phyloP scores from a whole-genome alignment of 2,888 invertebrate genomes.

The Pseudanteris insignis region DNA sequence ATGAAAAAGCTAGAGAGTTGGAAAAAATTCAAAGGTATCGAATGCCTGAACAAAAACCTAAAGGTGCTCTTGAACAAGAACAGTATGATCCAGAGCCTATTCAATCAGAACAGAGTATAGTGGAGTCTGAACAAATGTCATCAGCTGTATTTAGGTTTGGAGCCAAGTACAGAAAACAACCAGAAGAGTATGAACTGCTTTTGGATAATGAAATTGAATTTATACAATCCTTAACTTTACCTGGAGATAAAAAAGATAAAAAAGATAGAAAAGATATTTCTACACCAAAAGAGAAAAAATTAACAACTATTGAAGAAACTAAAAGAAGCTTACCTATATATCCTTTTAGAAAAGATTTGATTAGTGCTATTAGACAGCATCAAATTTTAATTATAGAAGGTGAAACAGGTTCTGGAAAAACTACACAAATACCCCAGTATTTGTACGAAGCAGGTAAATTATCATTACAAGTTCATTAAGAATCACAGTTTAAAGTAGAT shows the following conservation, averaged over 20 bases:
- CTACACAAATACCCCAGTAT: slow-evolving; percentile 98
- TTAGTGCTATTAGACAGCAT: slow-evolving; percentile 89
- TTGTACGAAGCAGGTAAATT: slow-evolving; percentile 85
- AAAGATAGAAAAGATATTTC: slow-evolving; percentile 47
- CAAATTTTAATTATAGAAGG: slow-evolving; percentile 93
- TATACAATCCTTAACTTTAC: slow-evolving; percentile 86
- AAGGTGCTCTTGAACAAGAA: slow-evolving; percentile 87
- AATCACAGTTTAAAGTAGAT: too few species aligned
- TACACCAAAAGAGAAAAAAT: slow-evolving; percentile 64
- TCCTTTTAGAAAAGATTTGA: slow-evolving; percentile 88
- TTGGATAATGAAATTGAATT: slow-evolving; percentile 98
- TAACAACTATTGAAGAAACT: slow-evolving; percentile 82
- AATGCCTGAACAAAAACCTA: slow-evolving; percentile 90
- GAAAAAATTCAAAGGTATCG: slow-evolving; percentile 93
- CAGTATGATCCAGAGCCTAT: slow-evolving; percentile 71
- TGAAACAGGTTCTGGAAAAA: slow-evolving; percentile 98
- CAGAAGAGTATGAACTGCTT: slow-evolving; percentile 87
- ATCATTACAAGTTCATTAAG: too few species aligned
- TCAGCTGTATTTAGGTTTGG: slow-evolving; percentile 94
- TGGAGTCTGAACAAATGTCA: slow-evolving; percentile 97
- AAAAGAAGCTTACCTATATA: slow-evolving; percentile 92
- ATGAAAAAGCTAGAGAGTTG: slow-evolving; percentile 92
- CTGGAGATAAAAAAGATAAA: slow-evolving; percentile 72
- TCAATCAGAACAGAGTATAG: slow-evolving; percentile 88
- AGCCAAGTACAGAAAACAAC: slow-evolving; percentile 79